Evolutionary conservation across 2,797 vertebrate genomes (phyloP).

Genomic region (Enteromius paludinosus): DNA sequence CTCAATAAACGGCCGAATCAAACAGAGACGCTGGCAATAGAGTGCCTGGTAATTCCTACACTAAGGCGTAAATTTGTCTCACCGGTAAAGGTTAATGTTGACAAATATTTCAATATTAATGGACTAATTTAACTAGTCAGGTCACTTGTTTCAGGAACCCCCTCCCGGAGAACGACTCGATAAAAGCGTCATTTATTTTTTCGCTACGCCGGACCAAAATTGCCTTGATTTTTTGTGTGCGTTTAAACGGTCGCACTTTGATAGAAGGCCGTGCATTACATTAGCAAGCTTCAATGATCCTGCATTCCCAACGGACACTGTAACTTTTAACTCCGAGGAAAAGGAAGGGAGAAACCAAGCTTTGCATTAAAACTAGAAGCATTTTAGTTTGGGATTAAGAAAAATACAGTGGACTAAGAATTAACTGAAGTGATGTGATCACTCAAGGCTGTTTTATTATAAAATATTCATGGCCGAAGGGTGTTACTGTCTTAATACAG

Average conservation of each 20-base stretch:
- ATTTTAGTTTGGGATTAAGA: neutral
- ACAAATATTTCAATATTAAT: conserved; percentile 83
- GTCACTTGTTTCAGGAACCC: conserved; percentile 73
- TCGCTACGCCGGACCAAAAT: conserved; percentile 67
- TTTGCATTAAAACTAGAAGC: neutral
- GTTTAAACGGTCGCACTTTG: conserved; percentile 65
- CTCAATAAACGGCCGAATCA: conserved; percentile 77
- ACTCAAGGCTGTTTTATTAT: neutral
- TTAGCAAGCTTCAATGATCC: conserved; percentile 37
- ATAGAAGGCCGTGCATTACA: conserved; percentile 55
- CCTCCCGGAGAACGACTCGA: conserved; percentile 68
- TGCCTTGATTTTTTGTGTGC: conserved; percentile 70
- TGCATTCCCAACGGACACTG: conserved; percentile 15
- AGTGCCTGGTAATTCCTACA: conserved; percentile 72
- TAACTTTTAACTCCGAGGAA: conserved; percentile 10
- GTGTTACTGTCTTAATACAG: neutral
- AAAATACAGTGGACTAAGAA: neutral
- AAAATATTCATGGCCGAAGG: neutral
- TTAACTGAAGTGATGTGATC: neutral
- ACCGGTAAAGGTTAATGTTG: conserved; percentile 82
- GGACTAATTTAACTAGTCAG: conserved; percentile 80
- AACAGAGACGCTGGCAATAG: conserved; percentile 73
- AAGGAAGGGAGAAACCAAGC: neutral
- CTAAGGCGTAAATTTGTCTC: conserved; percentile 76
- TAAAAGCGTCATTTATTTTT: conserved; percentile 77